Evolutionary conservation across 1,140 invertebrate species (phyloP), one percentile per base, ranked within the genome.

Genomic region (Arion vulgaris): DNA sequence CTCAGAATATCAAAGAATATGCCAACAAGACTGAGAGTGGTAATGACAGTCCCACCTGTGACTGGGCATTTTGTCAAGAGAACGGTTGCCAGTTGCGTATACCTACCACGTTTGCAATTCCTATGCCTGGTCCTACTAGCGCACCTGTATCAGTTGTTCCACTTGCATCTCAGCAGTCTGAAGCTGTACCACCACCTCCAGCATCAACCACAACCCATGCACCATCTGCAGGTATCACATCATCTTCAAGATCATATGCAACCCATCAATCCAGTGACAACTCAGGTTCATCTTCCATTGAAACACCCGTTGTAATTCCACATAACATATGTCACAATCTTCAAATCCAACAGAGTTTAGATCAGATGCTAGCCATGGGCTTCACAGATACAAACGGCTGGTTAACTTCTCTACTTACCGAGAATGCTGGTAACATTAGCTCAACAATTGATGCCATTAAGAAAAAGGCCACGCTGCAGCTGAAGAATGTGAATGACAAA

Each of bases 321-420:
- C 53, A 57, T n/a, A n/a, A n/a, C n/a, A n/a, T n/a, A n/a, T n/a
- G n/a, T n/a, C n/a, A n/a, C n/a, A n/a, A 89, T 75, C 86, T 89
- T 2, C 90, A 84, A 66, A 84, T 89, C 51, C 83, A 86, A 34
- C 82, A 90, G 53, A 51, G 92, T 38, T 77, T 96, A 71, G 91
- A 94, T 71, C 93, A 94, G 62, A 96, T 97, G 95, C 93, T 95
- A 88, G 91, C 94, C 1, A 97, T 97, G 96, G 96, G 96, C 45
- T 97, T 96, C 91, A 94, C 94, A 73, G 95, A 96, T 89, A 95
- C 96, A 80, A 94, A 94, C 71, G 93, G 93, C 45, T 94, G 94
- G 93, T 90, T 95, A 0, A 93, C 94, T 57, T 90, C 93, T 81
- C 90, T 95, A 36, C 86, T 95, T 80, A 92, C 93, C 81, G 90